Conservation (phyloP, 2,797 vertebrate genomes). For the Parauchenoglanis ngamensis region DNA sequence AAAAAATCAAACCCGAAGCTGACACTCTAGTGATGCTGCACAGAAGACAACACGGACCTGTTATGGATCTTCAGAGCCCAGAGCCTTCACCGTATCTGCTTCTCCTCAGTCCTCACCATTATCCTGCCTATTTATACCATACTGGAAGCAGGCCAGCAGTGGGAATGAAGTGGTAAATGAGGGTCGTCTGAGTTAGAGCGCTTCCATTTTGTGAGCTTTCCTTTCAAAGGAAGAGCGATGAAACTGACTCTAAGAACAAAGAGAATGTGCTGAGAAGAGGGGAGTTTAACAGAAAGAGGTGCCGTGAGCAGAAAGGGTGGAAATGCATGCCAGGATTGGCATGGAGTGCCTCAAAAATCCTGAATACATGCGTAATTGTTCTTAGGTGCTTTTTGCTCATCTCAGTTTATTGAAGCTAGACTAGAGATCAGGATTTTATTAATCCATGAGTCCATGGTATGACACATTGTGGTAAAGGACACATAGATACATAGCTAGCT, state of each 20-base stretch:
- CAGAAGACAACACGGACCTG: neutral
- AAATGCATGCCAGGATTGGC: neutral
- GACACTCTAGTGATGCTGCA: neutral
- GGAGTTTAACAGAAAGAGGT: neutral
- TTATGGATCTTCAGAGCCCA: neutral
- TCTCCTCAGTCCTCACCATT: neutral
- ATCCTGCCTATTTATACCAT: neutral
- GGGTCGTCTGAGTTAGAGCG: neutral
- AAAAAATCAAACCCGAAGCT: neutral
- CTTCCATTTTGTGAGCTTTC: slow-evolving; percentile 29
- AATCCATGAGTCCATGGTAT: neutral
- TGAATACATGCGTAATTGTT: neutral
- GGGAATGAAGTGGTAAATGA: neutral
- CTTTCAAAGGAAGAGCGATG: slow-evolving; percentile 21
- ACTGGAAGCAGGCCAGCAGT: neutral
- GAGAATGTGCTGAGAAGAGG: neutral
- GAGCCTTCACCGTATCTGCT: neutral
- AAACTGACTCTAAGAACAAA: neutral
- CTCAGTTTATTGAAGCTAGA: neutral
- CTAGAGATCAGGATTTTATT: neutral
- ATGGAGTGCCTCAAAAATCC: neutral
- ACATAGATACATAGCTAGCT: neutral
- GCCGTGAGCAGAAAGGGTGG: neutral
- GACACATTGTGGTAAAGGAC: neutral
- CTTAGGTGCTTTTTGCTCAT: neutral